A percentile compares a stretch with the other conserved stretches of the same genome.
Conservation (phyloP, 2,113 vertebrate species). For the Poeciliopsis occidentalis region DNA sequence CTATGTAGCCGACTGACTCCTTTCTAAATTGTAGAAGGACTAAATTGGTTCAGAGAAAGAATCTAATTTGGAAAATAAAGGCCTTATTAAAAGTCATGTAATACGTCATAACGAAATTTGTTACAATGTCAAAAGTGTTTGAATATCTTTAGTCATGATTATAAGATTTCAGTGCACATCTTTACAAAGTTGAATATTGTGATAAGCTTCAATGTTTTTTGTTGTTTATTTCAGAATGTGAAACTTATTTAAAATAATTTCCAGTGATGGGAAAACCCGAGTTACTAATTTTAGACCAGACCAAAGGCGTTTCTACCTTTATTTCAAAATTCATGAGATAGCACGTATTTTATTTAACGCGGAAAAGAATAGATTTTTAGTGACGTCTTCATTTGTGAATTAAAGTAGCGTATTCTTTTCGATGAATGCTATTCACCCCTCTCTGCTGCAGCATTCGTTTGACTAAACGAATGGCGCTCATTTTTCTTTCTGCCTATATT, state of each 20-base stretch:
- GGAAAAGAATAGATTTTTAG: not conserved
- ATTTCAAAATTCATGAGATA: no score
- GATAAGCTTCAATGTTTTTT: no score
- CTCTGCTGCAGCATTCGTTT: conserved; percentile 8
- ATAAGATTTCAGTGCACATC: no score
- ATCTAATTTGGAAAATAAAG: not conserved
- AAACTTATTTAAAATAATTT: no score
- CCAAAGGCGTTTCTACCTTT: no score
- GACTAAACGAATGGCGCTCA: conserved; percentile 10
- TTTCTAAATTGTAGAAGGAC: not conserved
- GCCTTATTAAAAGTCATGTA: not conserved
- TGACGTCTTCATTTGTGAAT: not conserved
- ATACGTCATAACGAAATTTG: not conserved
- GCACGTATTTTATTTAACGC: no score
- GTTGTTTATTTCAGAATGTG: no score
- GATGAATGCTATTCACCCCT: not conserved
- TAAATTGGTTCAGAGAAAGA: not conserved
- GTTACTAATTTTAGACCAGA: no score
- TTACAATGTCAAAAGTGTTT: not conserved
- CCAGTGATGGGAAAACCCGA: no score
- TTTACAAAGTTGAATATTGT: no score
- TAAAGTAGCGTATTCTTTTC: not conserved
- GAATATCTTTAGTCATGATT: not conserved
- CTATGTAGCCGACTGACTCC: not conserved
- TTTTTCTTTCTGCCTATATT: conserved; percentile 35